phyloP scores from a whole-genome alignment of 64 coral and sea anemone genomes.

The Stichodactyla helianthus region DNA sequence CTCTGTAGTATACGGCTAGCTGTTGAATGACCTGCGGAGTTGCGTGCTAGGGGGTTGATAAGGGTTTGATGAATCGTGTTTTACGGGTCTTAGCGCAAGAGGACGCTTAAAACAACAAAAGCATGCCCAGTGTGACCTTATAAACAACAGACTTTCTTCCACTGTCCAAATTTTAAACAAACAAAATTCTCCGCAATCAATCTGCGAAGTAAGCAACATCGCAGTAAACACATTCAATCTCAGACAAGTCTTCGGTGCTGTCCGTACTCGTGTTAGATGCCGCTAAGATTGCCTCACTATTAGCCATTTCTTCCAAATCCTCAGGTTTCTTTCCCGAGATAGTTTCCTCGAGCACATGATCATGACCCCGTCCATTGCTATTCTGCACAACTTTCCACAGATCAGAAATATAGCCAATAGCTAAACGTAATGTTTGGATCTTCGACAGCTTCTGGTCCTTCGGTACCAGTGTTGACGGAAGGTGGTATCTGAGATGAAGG shows the following conservation, averaged over 20 bases:
- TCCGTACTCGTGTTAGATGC: background rate
- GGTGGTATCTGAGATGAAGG: slow-evolving; percentile 66
- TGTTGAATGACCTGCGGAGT: background rate
- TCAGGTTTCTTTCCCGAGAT: background rate
- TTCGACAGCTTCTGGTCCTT: slow-evolving; percentile 91
- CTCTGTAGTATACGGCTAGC: background rate
- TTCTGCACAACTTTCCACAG: slow-evolving; percentile 53
- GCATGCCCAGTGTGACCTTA: background rate
- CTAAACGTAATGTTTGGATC: slow-evolving; percentile 88
- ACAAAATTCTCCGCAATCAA: background rate
- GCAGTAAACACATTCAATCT: background rate
- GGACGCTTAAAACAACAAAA: background rate
- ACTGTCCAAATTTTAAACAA: background rate
- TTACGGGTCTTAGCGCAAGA: background rate
- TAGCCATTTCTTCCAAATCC: background rate
- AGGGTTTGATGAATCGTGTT: background rate
- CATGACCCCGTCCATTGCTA: background rate
- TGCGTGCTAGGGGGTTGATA: too few relatives aligned
- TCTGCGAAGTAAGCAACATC: background rate
- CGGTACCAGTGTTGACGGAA: slow-evolving; percentile 69
- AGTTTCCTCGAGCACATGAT: background rate
- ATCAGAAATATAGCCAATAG: slow-evolving; percentile 81
- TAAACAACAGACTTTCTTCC: background rate
- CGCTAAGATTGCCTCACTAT: background rate
- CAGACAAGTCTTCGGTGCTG: background rate